Conservation (phyloP, 2,113 vertebrate genomes). For the Pleuronectes platessa region DNA sequence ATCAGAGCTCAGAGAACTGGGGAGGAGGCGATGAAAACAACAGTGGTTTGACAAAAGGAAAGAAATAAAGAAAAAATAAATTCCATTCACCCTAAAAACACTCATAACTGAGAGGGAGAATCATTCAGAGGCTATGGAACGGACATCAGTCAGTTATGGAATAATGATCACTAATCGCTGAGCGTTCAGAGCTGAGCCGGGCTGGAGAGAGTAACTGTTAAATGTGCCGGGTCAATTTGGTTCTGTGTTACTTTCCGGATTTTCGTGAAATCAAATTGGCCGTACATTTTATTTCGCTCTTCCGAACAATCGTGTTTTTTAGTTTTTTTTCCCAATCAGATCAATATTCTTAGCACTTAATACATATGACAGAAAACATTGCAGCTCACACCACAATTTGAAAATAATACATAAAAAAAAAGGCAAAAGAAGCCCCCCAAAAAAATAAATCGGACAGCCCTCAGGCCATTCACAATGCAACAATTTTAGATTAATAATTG, state of each 20-base stretch:
- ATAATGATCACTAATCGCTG: conserved; percentile 10
- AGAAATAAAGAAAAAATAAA: conserved; percentile 18
- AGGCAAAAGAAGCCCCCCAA: conserved; percentile 25
- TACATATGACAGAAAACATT: conserved; percentile 42
- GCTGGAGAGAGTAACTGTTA: neutral
- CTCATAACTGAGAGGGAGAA: neutral
- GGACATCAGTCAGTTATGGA: neutral
- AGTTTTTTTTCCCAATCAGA: conserved; percentile 20
- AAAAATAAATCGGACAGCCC: conserved; percentile 31
- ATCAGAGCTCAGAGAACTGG: conserved; percentile 54
- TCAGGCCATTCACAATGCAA: conserved; percentile 50
- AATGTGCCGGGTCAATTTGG: conserved; percentile 18
- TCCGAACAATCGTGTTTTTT: conserved; percentile 21
- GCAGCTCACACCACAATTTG: conserved; percentile 51
- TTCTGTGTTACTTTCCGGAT: conserved; percentile 4
- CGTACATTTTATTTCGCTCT: neutral
- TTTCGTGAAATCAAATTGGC: neutral
- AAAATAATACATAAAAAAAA: conserved; percentile 48
- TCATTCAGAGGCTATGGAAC: conserved; percentile 5
- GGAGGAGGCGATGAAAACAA: conserved; percentile 24
- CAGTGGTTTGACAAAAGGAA: conserved; percentile 47
- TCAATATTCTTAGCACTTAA: conserved; percentile 41
- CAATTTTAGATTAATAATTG: conserved; percentile 40
- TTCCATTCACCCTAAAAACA: conserved; percentile 47
- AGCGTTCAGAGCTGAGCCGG: conserved; percentile 5